These are phyloP conservation scores for Psittacula echo DNA, from an alignment of 2,797 vertebrate species.

Conservation along the genomic window DNA sequence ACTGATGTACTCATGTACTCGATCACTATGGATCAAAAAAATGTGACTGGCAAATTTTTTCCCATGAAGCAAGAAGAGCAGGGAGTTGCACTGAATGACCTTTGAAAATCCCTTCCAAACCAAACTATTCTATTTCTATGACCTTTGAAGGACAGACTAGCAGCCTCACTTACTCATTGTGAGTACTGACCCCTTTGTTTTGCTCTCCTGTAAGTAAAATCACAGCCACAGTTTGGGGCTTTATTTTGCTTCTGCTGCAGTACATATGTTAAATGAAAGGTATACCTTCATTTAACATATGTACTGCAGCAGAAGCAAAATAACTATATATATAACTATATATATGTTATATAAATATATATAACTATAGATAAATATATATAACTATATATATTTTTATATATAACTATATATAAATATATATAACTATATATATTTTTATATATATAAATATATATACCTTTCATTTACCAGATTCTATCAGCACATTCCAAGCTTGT, in stretches of 20 bases:
- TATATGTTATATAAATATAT: no score
- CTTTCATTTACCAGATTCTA: background rate
- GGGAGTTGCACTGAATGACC: background rate
- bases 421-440: no score
- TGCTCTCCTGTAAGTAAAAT: background rate
- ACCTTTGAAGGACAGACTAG: background rate
- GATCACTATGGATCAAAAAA: background rate
- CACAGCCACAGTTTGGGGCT: background rate
- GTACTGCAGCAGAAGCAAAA: no score
- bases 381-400: no score
- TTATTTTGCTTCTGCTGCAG: background rate
- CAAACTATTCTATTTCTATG: background rate
- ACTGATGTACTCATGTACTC: background rate
- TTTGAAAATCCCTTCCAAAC: background rate
- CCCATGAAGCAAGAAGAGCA: background rate
- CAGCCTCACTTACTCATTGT: background rate
- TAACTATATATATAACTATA: no score
- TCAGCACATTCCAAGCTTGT: background rate
- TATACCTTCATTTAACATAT: background rate
- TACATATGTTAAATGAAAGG: background rate
- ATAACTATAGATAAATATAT: no score
- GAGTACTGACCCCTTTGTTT: background rate
- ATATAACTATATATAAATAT: no score
- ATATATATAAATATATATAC: background rate
- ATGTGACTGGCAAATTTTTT: rapidly evolving